Evolutionary conservation across 2,797 vertebrate genomes (phyloP), one percentile per base, ranked within the genome.

Genomic region (Sebastes oblongus): DNA sequence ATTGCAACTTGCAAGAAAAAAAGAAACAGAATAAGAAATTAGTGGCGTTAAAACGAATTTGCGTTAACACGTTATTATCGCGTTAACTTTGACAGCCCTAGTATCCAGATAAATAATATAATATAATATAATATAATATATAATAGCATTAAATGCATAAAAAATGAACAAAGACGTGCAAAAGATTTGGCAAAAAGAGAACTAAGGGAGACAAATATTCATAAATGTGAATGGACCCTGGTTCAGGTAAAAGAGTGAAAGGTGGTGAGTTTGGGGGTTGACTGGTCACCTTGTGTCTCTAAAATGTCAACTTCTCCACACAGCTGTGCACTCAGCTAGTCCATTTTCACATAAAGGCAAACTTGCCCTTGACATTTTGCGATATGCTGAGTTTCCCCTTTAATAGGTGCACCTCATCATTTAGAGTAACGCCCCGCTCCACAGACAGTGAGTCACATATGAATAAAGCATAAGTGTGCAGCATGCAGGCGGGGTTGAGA

Each of bases 331-430:
- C 60, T 25, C 46, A 29, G 66, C 78, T 13, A 29, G 18, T 78
- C 86, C 42, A 74, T 73, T 83, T 81, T 80, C 75, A 83, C 85
- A 86, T 84, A 61, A 80, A 84, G 66, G 62, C 62, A 50, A 78
- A 86, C 73, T 72, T 87, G 85, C 66, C 90, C 88, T 92, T 90
- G 91, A 91, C 87, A 92, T 93, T 92, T 88, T 69, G 25, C 25
- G 14, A 86, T 80, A 62, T 29, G 60, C 78, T 75, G 77, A 87
- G 77, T 84, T 25, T 80, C 42, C 68, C 46, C 72, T 85, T 87
- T 87, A 88, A 89, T 84, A 82, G 76, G 80, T 78, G 83, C 67
- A 71, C 64, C 67, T 86, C 69, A 81, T 86, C 75, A 80, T 88
- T 84, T 83, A 81, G 72, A 70, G 82, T 66, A 76, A 87, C 56